Base-by-base conservation (phyloP, 2,797 vertebrate genomes). In the Malurus leucopterus region DNA sequence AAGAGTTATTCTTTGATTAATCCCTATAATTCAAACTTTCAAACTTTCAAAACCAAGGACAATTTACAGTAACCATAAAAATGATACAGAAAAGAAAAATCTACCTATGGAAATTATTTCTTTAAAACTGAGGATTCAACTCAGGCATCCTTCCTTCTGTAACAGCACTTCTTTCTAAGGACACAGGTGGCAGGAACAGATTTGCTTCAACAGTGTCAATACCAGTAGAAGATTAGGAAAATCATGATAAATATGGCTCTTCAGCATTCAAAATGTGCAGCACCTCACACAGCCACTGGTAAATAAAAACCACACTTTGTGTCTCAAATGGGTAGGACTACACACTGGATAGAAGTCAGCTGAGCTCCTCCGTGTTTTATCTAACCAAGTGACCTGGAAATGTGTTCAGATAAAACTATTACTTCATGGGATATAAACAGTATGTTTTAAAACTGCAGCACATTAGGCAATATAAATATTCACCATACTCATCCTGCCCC, bases 1-100 rank as follows among this genome's bases (percentile, higher is more conserved):
- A 67, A 85, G 67, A 44, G 43, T 87, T 87, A 81, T 84, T 70
- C 16, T 91, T 88, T 64, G 27, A 91, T 73, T 91, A 90, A 90
- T 86, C 62, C 40, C 58, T 90, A 5, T 49, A 89, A 90, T 47
- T 29, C 30, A 86, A 57, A 34, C 12, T 83, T 90, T 71, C 30
- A 84, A 82, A 95, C 12, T 83, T 90, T 71, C 30, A 86, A 83
- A 95, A 83, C 24, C 44, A 63, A 78, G 46, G 24, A n/a, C 4
- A 53, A 83, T 67, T 89, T 78, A 78, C 22, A 91, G 34, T 57
- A 94, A 84, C 16, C 11, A 65, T 30, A 62, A n/a, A 77, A 71
- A 68, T 44, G 1, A 50, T 7, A 36, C 3, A 10, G 27, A 11
- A 18, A 47, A 30, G 30, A 36, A 57, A 16, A 0, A 19, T 32